Conservation (phyloP, 2,113 vertebrate genomes). For the Holacanthus passer region DNA sequence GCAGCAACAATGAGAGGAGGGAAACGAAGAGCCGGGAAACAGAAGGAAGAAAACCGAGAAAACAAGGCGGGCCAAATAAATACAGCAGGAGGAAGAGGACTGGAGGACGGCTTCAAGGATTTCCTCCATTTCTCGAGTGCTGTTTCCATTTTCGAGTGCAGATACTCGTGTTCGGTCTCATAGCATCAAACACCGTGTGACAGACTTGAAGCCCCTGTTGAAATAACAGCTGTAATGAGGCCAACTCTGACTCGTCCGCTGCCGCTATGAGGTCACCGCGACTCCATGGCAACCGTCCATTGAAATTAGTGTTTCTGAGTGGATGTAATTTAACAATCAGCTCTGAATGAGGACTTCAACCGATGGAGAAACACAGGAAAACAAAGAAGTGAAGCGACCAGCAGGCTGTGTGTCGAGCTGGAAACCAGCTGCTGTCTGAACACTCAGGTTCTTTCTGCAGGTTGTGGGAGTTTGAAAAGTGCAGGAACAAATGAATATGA, state of each 20-base stretch:
- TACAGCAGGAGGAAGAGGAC: not conserved
- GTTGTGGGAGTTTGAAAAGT: too few species aligned
- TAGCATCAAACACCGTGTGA: not conserved
- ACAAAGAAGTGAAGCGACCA: not conserved
- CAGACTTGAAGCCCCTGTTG: not conserved
- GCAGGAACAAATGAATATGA: too few species aligned
- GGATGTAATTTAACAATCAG: constrained; percentile 32
- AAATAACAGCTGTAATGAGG: not conserved
- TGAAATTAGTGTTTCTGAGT: not conserved
- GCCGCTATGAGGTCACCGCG: not conserved
- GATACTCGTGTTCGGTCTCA: not conserved
- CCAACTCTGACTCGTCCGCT: not conserved
- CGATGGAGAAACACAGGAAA: not conserved
- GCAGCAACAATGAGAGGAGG: not conserved
- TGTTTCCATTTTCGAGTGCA: not conserved
- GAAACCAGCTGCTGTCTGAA: too few species aligned
- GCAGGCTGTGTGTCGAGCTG: not conserved
- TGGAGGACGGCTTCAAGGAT: constrained; percentile 5
- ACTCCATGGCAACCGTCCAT: constrained; percentile 38
- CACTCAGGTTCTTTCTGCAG: too few species aligned
- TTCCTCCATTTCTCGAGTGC: not conserved
- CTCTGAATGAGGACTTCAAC: not conserved
- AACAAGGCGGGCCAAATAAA: not conserved
- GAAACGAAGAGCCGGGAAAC: constrained; percentile 7
- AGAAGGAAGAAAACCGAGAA: not conserved